Evolutionary conservation across 1,140 invertebrate genomes (phyloP), one percentile per base, ranked within the genome.

Genomic region (Cylas formicarius): DNA sequence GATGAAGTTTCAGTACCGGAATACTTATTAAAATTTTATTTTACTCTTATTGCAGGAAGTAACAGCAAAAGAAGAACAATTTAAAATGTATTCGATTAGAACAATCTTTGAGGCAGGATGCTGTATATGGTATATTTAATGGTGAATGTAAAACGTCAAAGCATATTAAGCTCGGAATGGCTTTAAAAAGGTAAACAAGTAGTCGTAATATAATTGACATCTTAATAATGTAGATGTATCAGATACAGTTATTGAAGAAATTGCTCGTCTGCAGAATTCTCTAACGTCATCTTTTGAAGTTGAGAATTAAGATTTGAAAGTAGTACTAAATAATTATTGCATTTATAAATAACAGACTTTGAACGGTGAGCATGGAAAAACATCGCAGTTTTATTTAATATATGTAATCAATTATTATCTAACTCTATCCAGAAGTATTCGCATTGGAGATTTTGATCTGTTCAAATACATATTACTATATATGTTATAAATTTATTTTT

Each of bases 351-450:
- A 52, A 41, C 32, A 44, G 37, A 58, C 55, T 32, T 28, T 57
- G 3, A 23, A 50, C 28, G 58, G 56, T 39, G 51, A 54, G 8
- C 40, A 59, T 34, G 58, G 62, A 2, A 61, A 63, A 57, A 66
- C 64, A n/a, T 20, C 60, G 2, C 60, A 66, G 28, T 63, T 62
- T 55, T 63, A 60, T 47, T 17, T 60, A 31, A 60, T 54, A 20
- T 61, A 62, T 22, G 51, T 61, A 7, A 52, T 63, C 1, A 8
- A 53, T 52, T 22, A 64, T 50, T 61, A 62, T 36, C 33, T 56
- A 19, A 32, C 20, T 3, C 32, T 62, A 33, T 52, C 29, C 0
- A 35, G 57, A 44, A 56, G 57, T 27, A 59, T 65, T 23, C 56
- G 59, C 11, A 47, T 20, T 9, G 55, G 49, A 41, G 43, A 63